Base-by-base conservation (phyloP, 2,113 vertebrate species). In the Orcinus orca region DNA sequence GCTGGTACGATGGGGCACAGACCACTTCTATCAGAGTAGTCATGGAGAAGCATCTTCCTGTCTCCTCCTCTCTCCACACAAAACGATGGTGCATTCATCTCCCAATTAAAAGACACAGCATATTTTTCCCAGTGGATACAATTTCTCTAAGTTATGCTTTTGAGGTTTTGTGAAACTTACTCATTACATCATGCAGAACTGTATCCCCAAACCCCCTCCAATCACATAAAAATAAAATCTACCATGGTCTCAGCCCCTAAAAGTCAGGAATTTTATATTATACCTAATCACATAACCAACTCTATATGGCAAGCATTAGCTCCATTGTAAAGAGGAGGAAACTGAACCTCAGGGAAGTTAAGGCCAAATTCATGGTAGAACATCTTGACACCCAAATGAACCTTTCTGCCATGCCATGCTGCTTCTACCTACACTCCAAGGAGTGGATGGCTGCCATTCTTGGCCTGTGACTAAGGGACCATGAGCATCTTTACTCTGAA, bases 51-150 rank as follows among this genome's bases (percentile, higher is more conserved):
- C 94, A 98, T 99, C 91, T 82, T 68, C 80, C 97, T 98, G 1
- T 98, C 98, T 5, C 96, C 94, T 31, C 81, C 97, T 73, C 94
- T 98, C 97, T 99, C 99, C 95, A 99, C 98, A 4, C 94, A 96
- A 98, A 99, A 99, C 8, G 98, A 99, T 0, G 98, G 98, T 6
- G 98, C 98, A 8, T 99, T 99, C 99, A 98, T 99, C 97, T 99
- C 98, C 99, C 99, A 70, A 33, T 31, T 23, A 38, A 94, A 87
- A 98, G 44, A 95, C 18, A 84, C 2, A 67, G 76, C 0, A 29
- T 31, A 26, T 50, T 82, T 62, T 63, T 6, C 47, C 68, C 18
- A 53, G 18, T 73, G 55, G 77, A 41, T 11, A 1, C 25, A 79
- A 36, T 17, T 82, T 88, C 9, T 83, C 63, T 84, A 68, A 71